These are phyloP conservation scores for Myotis planiceps DNA, from an alignment of 2,797 vertebrate genomes.

Conservation along the genomic window DNA sequence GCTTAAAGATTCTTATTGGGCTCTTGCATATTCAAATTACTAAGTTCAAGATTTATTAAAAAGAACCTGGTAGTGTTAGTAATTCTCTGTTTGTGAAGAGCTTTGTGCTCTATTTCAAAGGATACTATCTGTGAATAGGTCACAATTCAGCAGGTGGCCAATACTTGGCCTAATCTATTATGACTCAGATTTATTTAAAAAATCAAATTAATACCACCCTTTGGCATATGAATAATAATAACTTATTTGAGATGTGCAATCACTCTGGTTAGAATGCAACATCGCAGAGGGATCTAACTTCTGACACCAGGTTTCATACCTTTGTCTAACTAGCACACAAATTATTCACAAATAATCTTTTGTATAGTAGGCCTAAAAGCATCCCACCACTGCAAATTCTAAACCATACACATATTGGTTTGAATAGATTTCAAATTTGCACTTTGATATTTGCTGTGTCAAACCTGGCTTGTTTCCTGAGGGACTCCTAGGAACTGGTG, in stretches of 20 bases:
- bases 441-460: background rate
- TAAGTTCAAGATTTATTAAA: background rate
- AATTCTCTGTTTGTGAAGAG: background rate
- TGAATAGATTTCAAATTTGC: conserved; percentile 25
- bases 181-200: conserved; percentile 14
- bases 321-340: background rate
- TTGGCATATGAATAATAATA: background rate
- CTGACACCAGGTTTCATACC: background rate
- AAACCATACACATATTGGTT: background rate
- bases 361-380: background rate
- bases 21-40: background rate
- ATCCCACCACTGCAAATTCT: background rate
- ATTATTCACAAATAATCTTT: background rate
- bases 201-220: background rate
- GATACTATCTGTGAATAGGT: background rate
- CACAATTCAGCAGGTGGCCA: background rate
- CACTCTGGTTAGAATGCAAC: background rate
- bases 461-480: background rate
- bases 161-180: background rate
- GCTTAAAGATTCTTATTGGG: background rate
- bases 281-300: background rate
- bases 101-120: conserved; percentile 9
- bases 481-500: background rate
- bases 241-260: background rate
- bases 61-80: background rate